Conservation (phyloP, 2,797 vertebrate genomes). For the Alcedo atthis region DNA sequence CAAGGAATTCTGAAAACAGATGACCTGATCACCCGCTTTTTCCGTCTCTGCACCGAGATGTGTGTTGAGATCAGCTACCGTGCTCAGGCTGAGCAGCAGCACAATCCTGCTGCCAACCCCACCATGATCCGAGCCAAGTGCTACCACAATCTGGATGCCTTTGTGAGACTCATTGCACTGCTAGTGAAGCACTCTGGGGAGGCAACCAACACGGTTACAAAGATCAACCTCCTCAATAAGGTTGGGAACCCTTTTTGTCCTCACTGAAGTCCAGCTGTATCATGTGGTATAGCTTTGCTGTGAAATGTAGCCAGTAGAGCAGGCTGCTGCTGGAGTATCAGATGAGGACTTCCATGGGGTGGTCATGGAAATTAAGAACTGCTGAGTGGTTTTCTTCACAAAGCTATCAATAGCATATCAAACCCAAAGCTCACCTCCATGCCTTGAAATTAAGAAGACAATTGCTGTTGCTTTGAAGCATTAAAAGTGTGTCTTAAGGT, state of each 20-base stretch:
- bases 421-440: not conserved
- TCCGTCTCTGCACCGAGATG: constrained; percentile 98
- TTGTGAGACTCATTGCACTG: constrained; percentile 95
- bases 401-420: not conserved
- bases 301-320: not conserved
- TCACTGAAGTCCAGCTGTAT: rapidly evolving
- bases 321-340: not conserved
- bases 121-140: constrained; percentile 98
- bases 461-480: not conserved
- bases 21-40: constrained; percentile 99
- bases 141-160: constrained; percentile 98
- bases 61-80: constrained; percentile 99
- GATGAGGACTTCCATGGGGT: not conserved
- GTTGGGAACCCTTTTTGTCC: constrained; percentile 64
- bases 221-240: constrained; percentile 99
- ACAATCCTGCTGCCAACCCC: constrained; percentile 97
- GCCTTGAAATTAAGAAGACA: not conserved
- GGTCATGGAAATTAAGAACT: not conserved
- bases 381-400: not conserved
- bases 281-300: not conserved
- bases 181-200: constrained; percentile 98
- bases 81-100: constrained; percentile 97
- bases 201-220: constrained; percentile 97
- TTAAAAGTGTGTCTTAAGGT: not conserved
- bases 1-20: constrained; percentile 98